Base-by-base conservation (phyloP, 2,113 vertebrate species). In the Chaetops frenatus region DNA sequence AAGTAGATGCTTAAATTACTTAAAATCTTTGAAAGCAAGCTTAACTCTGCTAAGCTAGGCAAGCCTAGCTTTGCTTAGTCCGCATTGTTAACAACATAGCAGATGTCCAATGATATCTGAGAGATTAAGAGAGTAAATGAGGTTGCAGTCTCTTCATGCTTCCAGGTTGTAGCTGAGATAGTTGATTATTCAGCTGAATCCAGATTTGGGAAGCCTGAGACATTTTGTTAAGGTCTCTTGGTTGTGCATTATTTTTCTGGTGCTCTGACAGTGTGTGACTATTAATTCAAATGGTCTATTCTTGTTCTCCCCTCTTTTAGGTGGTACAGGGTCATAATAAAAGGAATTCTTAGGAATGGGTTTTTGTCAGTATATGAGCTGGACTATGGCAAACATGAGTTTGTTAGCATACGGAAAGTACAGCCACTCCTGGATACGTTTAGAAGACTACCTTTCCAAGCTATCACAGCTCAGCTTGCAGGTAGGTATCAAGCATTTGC, bases 281-380 rank as follows among this genome's bases (percentile, higher is more conserved):
- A 36, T 2, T 3, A 82, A 57, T 58, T 80, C 15, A 73, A 66
- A 31, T 44, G 22, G 6, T 60, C 24, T 92, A 0, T 53, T 79
- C 44, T 85, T 95, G 42, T 91, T 74, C 47, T 78, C 8, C 14
- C 25, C 27, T 22, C 29, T 79, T 86, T 25, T 74, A 99, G 99
- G 83, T 99, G 99, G 99, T 97, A 99, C 87, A 98, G 99, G 28
- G 98, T 99, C 60, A 91, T 99, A 90, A 97, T 99, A 86, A 99
- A 99, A 97, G 98, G 98, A 56, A 94, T 99, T 90, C 97, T 99
- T 64, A 94, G 98, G 67, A 99, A 98, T 12, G 98, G 98, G 2
- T 92, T 99, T 94, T 98, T 99, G 29, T 99, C 99, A 0, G 98
- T 99, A 12, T 99, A 99, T 18, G 98, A 99, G 93, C 94, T 99